Evolutionary conservation across 2,888 invertebrate genomes (phyloP), one percentile per base, ranked within the genome.

Genomic region (Cylindroiulus punctatus): DNA sequence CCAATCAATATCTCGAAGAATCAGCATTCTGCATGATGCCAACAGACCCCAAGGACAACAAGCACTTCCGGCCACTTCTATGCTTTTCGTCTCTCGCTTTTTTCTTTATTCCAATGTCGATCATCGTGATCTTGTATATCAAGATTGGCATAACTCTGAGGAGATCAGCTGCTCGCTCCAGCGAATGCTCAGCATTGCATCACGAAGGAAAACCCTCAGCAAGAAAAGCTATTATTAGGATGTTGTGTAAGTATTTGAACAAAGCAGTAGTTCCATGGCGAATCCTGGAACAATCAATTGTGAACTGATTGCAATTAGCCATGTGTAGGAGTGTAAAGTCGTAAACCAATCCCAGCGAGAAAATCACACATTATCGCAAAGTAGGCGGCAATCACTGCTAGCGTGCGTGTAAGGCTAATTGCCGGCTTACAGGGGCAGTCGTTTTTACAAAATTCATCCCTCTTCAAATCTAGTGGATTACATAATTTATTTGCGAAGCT

Each of bases 61-160:
- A 91, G 0, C 92, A 87, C 81, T 93, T 91, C 93, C 93, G 93
- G 86, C 96, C 96, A 0, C 92, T 97, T 4, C 94, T 96, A 89
- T 96, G 97, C 90, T 90, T 96, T 52, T 96, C 96, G 90, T 94
- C 94, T 88, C 93, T 96, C 87, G 91, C 96, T 88, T 97, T 97
- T 91, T 97, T 97, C 92, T 93, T 96, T 86, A 91, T 94, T 36
- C 95, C 95, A 0, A 93, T 94, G 90, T 88, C 94, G 2, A 91
- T 96, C 32, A 95, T 97, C 89, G 93, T 95, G 88, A 92, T 95
- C 36, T 92, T 97, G 57, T 97, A 97, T 91, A 93, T 93, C 19
- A 93, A 94, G 88, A 96, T 96, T 94, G 96, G 88, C 12, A 22
- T 89, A 30, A 87, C 86, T 84, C 84, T 89, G 26, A 84, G 88